Evolutionary conservation across 2,888 invertebrate species (phyloP).

Genomic region (Ryuthela nishihirai): DNA sequence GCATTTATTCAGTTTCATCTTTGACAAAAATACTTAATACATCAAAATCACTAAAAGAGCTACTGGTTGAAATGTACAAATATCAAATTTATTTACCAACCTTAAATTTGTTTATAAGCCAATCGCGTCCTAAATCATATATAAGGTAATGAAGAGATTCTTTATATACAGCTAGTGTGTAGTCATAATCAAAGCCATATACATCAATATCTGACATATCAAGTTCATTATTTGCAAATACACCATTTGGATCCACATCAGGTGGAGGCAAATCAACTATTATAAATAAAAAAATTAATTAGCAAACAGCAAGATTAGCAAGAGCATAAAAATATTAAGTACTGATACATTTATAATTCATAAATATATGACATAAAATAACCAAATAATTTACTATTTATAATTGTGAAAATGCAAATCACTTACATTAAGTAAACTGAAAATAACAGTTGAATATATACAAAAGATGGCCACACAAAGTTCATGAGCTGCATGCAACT

Average conservation of each 20-base stretch:
- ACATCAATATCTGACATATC: slow-evolving; percentile 86
- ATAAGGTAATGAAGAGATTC: slow-evolving; percentile 81
- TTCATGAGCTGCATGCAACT: no score
- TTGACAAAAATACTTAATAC: no score
- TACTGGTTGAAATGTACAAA: not conserved
- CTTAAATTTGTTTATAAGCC: slow-evolving; percentile 80
- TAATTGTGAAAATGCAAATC: no score
- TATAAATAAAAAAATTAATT: not conserved
- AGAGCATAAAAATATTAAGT: no score
- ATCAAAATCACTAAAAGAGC: no score
- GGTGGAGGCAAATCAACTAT: slow-evolving; percentile 27
- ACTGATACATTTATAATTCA: no score
- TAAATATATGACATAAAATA: no score
- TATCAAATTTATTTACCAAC: slow-evolving; percentile 55
- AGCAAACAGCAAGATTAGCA: not conserved
- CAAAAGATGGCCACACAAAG: no score
- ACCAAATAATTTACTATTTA: no score
- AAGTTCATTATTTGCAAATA: slow-evolving; percentile 95
- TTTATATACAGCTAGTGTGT: slow-evolving; percentile 93
- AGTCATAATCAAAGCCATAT: slow-evolving; percentile 98
- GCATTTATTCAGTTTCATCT: not conserved
- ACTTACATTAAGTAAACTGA: no score
- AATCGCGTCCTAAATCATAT: slow-evolving; percentile 83
- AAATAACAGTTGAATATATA: no score
- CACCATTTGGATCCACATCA: slow-evolving; percentile 71